Evolutionary conservation across 2,888 invertebrate genomes (phyloP).

Genomic region (Neria commutata): DNA sequence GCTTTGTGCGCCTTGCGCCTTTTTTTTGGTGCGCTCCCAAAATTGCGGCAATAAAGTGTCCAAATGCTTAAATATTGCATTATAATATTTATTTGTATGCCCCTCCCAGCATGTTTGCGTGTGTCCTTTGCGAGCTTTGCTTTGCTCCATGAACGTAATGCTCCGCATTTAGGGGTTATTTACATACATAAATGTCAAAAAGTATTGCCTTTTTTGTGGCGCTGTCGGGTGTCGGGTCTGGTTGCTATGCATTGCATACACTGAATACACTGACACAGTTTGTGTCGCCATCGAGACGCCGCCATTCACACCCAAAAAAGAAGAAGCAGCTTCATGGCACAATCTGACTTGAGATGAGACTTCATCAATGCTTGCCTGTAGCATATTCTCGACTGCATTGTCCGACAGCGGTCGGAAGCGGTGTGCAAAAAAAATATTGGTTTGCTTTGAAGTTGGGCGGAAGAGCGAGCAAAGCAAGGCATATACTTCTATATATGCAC

Average conservation of each 20-base stretch:
- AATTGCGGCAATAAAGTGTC: slow-evolving; percentile 5
- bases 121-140: background rate
- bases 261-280: too few species aligned
- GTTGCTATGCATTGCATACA: background rate
- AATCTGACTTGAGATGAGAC: too few species aligned
- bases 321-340: too few species aligned
- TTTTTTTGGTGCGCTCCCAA: slow-evolving; percentile 4
- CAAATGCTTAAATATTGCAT: background rate
- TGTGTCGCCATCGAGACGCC: background rate
- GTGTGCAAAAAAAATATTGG: too few species aligned
- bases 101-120: background rate
- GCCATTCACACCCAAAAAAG: too few species aligned
- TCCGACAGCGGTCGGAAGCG: too few species aligned
- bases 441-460: too few species aligned
- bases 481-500: too few species aligned
- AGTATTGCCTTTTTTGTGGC: background rate
- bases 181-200: background rate
- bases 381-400: too few species aligned
- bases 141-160: background rate
- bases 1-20: slow-evolving; percentile 45
- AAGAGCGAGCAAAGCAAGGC: too few species aligned
- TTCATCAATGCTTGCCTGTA: too few species aligned
- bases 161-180: background rate
- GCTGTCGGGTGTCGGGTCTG: background rate
- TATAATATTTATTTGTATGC: background rate